Percentiles rank a stretch among this genome's conserved stretches.
Conservation (phyloP, 2,113 vertebrate species). For the Empidonax alnorum region DNA sequence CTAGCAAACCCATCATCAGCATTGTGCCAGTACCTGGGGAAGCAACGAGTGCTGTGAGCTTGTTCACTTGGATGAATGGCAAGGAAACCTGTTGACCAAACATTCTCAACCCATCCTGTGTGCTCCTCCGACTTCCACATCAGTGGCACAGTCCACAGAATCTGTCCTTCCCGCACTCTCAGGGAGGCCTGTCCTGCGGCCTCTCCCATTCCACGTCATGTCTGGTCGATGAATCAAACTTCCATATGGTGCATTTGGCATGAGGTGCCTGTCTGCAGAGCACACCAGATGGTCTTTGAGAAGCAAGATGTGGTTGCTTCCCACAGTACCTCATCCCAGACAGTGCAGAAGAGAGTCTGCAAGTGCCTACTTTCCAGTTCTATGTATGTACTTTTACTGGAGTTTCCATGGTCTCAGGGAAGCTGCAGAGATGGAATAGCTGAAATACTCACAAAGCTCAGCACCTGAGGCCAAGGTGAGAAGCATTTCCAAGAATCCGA, state of each 20-base stretch:
- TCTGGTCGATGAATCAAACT: background rate
- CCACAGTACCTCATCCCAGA: background rate
- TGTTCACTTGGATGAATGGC: background rate
- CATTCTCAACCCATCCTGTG: background rate
- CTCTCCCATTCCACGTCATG: background rate
- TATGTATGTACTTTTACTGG: background rate
- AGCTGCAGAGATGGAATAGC: background rate
- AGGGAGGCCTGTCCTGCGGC: background rate
- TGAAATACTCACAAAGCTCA: background rate
- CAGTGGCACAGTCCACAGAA: accelerated
- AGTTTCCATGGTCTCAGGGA: background rate
- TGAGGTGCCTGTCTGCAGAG: background rate
- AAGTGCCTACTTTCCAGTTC: background rate
- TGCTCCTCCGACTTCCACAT: background rate
- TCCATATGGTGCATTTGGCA: background rate
- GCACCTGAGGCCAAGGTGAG: background rate
- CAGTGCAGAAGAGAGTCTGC: background rate
- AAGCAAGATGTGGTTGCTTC: background rate
- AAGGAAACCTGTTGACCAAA: background rate
- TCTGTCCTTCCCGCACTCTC: background rate
- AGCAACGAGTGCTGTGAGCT: background rate
- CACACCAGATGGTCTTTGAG: background rate
- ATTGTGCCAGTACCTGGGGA: background rate
- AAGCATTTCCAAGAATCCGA: background rate
- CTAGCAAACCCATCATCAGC: background rate